phyloP scores from a whole-genome alignment of 2,113 vertebrate genomes.

The Arothron firmamentum region DNA sequence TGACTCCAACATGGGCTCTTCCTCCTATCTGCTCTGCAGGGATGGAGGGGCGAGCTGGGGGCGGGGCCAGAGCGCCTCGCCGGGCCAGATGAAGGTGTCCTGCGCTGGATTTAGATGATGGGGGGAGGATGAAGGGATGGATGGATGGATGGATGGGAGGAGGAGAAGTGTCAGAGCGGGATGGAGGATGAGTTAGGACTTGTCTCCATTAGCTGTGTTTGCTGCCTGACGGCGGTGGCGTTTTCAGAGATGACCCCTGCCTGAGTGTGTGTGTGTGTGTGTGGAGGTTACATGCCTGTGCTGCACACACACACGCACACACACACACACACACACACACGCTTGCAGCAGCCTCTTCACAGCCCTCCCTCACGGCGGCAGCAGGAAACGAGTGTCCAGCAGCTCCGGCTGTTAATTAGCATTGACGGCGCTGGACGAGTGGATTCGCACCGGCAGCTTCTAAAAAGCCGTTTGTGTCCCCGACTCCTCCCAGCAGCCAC shows the following conservation, averaged over 20 bases:
- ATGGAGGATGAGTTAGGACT: slow-evolving; percentile 43
- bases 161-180: slow-evolving; percentile 29
- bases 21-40: slow-evolving; percentile 53
- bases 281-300: slow-evolving; percentile 27
- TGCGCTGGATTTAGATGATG: slow-evolving; percentile 49
- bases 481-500: slow-evolving; percentile 42
- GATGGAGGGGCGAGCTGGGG: neutral
- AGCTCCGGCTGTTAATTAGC: slow-evolving; percentile 63
- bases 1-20: slow-evolving; percentile 53
- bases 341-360: slow-evolving; percentile 27
- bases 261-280: slow-evolving; percentile 47
- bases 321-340: slow-evolving; percentile 3
- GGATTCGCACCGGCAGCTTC: slow-evolving; percentile 39
- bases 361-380: slow-evolving; percentile 43
- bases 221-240: slow-evolving; percentile 33
- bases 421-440: slow-evolving; percentile 63
- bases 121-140: slow-evolving; percentile 17
- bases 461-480: slow-evolving; percentile 57
- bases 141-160: slow-evolving; percentile 57
- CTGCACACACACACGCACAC: slow-evolving; percentile 1
- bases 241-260: slow-evolving; percentile 52
- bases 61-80: slow-evolving; percentile 12
- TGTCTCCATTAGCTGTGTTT: slow-evolving; percentile 29
- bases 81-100: slow-evolving; percentile 33
- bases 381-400: slow-evolving; percentile 65